A percentile compares a stretch with the other conserved stretches of the same genome.
Evolutionary conservation across 1,140 invertebrate species (phyloP).

Genomic region (Drosophila tristis): DNA sequence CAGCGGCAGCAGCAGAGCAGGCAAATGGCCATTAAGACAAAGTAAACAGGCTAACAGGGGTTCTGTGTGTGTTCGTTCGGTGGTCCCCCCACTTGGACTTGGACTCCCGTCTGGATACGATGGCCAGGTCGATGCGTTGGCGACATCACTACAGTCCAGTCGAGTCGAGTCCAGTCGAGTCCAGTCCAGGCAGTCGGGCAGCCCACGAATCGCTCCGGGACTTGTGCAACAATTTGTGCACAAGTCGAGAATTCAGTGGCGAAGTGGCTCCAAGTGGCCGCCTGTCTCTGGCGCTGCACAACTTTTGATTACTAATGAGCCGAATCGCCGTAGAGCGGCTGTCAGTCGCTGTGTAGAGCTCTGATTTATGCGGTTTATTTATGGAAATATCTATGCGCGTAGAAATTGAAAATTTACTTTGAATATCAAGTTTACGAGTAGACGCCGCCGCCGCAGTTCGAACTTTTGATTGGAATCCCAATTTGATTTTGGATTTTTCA

Average conservation of each 20-base stretch:
- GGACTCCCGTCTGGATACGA: background rate
- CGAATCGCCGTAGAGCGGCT: conserved; percentile 40
- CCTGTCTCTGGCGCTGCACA: conserved; percentile 44
- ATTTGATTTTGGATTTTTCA: conserved; percentile 43
- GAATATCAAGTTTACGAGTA: conserved; percentile 69
- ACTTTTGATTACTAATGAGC: conserved; percentile 80
- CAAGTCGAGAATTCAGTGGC: conserved; percentile 64
- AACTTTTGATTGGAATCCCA: conserved; percentile 51
- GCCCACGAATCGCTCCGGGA: conserved; percentile 47
- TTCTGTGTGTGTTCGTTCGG: conserved; percentile 31
- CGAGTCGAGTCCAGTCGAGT: too few relatives aligned
- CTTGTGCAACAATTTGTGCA: conserved; percentile 75
- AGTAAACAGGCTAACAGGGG: conserved; percentile 63
- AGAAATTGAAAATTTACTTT: conserved; percentile 79
- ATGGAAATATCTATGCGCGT: conserved; percentile 76
- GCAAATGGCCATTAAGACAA: conserved; percentile 69
- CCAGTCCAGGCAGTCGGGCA: conserved; percentile 32
- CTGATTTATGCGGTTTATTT: conserved; percentile 81
- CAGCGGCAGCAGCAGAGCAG: conserved; percentile 43
- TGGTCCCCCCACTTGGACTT: conserved; percentile 16
- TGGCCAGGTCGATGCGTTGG: conserved; percentile 53
- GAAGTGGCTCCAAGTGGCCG: background rate
- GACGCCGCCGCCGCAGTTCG: background rate
- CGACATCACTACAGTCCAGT: conserved; percentile 59
- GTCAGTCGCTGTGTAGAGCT: conserved; percentile 49